These are phyloP conservation scores for Muraenolepis orangiensis DNA, from an alignment of 2,797 vertebrate species.

Conservation along the genomic window DNA sequence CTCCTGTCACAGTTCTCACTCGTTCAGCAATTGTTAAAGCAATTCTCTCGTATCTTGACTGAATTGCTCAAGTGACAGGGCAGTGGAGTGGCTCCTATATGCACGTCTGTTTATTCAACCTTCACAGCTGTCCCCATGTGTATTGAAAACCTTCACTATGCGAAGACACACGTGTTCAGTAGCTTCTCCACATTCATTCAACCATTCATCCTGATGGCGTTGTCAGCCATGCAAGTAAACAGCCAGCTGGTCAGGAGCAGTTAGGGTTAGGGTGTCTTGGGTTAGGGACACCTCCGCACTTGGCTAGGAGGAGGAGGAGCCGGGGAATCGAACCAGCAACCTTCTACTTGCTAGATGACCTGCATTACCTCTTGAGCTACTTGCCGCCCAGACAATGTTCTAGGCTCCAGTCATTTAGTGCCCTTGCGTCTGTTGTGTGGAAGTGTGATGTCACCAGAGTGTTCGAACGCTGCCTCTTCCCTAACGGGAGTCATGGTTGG, in stretches of 20 bases:
- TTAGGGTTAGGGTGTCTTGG: too few species aligned
- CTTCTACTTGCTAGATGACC: too few species aligned
- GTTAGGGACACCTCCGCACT: too few species aligned
- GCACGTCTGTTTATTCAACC: background rate
- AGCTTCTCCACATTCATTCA: too few species aligned
- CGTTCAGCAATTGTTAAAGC: background rate
- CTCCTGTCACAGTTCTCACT: background rate
- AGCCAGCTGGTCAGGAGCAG: too few species aligned
- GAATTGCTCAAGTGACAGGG: background rate
- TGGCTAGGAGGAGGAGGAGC: too few species aligned
- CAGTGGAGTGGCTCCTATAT: background rate
- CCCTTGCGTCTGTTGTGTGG: background rate
- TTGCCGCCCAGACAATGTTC: too few species aligned
- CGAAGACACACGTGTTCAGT: background rate
- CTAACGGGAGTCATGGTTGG: background rate
- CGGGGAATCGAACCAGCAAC: too few species aligned
- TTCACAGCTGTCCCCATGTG: background rate
- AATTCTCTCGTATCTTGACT: background rate
- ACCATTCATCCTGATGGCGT: too few species aligned
- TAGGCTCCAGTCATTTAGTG: background rate
- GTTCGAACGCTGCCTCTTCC: background rate
- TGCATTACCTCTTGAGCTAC: too few species aligned
- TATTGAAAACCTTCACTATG: background rate
- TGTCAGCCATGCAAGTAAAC: too few species aligned
- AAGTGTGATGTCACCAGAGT: background rate